Base-by-base conservation (phyloP, 2,888 invertebrate species). In the Leptarthrus brevirostris region DNA sequence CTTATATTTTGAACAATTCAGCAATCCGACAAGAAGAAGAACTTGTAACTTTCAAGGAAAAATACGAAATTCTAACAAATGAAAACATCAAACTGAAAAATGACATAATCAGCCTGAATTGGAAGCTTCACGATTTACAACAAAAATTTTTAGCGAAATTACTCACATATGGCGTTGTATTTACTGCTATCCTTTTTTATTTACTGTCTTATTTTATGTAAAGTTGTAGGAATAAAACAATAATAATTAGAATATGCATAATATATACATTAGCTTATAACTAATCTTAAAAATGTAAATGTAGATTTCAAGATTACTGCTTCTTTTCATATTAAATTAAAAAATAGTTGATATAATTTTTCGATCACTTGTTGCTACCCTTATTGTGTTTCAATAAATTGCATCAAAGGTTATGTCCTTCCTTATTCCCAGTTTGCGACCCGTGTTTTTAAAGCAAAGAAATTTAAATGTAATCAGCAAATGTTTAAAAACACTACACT, bases 31-130 rank as follows among this genome's bases (percentile, higher is more conserved):
- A 80, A 0, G 85, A 85, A 73, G 85, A 85, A 75, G 85, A 85
- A 74, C 76, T 85, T 3, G 81, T 85, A 54, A 79, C 82, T 40
- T 84, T 83, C 77, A 85, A 85, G 78, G 85, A 85, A 74, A 81
- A 82, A 56, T 79, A 83, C 75, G 83, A 83, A 44, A 75, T 80
- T 73, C 79, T 82, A 10, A 82, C 81, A 74, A 79, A 75, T 6
- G 81, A 81, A 75, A 84, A 84, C 79, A 74, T 83, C 2, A 77
- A 80, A 72, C 76, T 85, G 24, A 82, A 82, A 74, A 80, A 80
- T 20, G 82, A 84, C 78, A 81, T 85, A 52, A 78, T 79, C 12
- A 77, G 79, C 36, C 75, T 85, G 5, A 80, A 80, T 73, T 77
- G 78, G 2, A 79, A 81, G 76, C 71, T 78, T 14, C 74, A 78